Evolutionary conservation across 1,140 invertebrate species (phyloP).

Genomic region (Heliconius hewitsoni): DNA sequence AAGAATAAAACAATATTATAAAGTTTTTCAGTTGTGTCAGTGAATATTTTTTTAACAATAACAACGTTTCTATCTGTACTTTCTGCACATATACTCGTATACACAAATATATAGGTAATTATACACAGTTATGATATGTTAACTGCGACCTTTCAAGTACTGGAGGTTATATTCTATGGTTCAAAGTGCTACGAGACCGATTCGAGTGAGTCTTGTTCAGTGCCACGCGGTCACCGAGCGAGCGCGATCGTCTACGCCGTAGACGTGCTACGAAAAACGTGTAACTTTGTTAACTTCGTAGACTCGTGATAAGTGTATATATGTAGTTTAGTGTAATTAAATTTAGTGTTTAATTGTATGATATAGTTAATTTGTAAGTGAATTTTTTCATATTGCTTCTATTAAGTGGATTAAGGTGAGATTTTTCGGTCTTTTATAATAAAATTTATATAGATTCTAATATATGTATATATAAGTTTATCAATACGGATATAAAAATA

Average conservation of each 20-base stretch:
- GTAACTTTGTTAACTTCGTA: slow-evolving; percentile 33
- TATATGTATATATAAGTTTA: not conserved
- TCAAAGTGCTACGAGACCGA: slow-evolving; percentile 21
- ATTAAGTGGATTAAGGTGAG: slow-evolving; percentile 14
- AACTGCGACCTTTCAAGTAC: slow-evolving; percentile 17
- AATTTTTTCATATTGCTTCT: not conserved
- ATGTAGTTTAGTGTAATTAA: not conserved
- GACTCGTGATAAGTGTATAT: slow-evolving; percentile 4
- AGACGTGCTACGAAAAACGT: slow-evolving; percentile 19
- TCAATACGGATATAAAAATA: not conserved
- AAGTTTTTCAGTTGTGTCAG: too few species aligned
- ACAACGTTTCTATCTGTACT: too few species aligned
- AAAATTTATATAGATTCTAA: not conserved
- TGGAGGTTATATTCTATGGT: slow-evolving; percentile 3
- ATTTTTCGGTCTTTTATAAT: not conserved
- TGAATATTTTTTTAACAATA: not conserved
- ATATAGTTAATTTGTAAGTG: slow-evolving; percentile 7
- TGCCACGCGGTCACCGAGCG: slow-evolving; percentile 37
- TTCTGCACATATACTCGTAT: too few species aligned
- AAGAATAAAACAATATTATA: too few species aligned
- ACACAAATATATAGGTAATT: not conserved
- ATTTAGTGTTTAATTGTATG: not conserved
- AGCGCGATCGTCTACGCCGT: slow-evolving; percentile 36
- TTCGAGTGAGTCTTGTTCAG: slow-evolving; percentile 29
- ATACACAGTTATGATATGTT: not conserved